Evolutionary conservation across 2,113 vertebrate species (phyloP).

Genomic region (Balaenoptera acutorostrata): DNA sequence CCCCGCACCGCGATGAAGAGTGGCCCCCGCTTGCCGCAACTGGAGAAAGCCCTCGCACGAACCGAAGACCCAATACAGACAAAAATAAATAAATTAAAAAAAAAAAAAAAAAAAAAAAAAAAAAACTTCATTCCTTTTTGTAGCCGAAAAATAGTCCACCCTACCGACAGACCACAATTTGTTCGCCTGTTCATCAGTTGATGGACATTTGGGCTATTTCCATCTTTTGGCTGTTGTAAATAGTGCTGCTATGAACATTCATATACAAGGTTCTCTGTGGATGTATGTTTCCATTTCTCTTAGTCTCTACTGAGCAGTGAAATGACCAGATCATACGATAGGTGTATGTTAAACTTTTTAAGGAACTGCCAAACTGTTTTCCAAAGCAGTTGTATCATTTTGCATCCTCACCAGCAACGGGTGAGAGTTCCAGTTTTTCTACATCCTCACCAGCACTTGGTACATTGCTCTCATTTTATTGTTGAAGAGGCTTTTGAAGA

Average conservation of each 20-base stretch:
- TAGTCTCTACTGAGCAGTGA: fast-evolving
- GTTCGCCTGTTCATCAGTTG: fast-evolving
- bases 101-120: no score
- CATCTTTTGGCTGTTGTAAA: fast-evolving
- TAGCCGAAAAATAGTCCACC: fast-evolving
- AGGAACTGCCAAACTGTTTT: not conserved
- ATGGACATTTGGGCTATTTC: fast-evolving
- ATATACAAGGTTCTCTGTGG: fast-evolving
- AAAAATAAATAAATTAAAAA: no score
- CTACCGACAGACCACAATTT: fast-evolving
- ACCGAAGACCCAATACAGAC: no score
- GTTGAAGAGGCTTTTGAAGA: not conserved
- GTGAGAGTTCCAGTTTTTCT: not conserved
- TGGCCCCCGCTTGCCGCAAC: no score
- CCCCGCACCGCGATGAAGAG: no score
- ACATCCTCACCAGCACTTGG: not conserved
- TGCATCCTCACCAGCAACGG: fast-evolving
- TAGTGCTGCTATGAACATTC: fast-evolving
- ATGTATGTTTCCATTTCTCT: fast-evolving
- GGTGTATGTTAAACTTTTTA: not conserved
- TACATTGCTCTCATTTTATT: fast-evolving
- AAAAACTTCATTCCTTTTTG: fast-evolving
- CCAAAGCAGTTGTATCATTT: no score
- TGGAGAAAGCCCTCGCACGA: no score
- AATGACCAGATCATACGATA: fast-evolving